phyloP scores from a whole-genome alignment of 2,888 invertebrate genomes.

The Drosophila peninsularis region DNA sequence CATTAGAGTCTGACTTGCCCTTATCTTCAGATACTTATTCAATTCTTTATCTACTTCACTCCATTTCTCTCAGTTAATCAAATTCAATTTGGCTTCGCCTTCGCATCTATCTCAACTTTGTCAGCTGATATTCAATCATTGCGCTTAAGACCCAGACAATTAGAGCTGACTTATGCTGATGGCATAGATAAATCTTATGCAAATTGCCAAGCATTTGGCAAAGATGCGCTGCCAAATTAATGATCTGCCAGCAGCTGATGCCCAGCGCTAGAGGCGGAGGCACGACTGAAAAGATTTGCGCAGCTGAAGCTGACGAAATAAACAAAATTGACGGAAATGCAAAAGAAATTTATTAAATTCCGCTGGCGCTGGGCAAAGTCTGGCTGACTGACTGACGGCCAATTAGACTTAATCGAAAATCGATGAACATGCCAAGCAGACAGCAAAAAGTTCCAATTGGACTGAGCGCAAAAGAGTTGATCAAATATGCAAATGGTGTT shows the following conservation, averaged over 20 bases:
- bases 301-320: slow-evolving; percentile 15
- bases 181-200: slow-evolving; percentile 26
- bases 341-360: slow-evolving; percentile 21
- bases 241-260: slow-evolving; percentile 47
- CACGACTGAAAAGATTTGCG: no score
- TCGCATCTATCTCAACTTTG: background rate
- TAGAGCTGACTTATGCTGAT: slow-evolving; percentile 12
- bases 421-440: slow-evolving; percentile 32
- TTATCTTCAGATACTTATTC: no score
- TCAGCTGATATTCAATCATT: slow-evolving; percentile 13
- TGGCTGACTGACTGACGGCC: slow-evolving; percentile 28
- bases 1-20: no score
- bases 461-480: slow-evolving; percentile 31
- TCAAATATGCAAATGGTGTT: slow-evolving; percentile 56
- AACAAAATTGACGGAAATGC: slow-evolving; percentile 2
- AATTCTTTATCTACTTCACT: background rate
- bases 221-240: slow-evolving; percentile 65
- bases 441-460: slow-evolving; percentile 31
- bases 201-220: slow-evolving; percentile 27
- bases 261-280: background rate
- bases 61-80: background rate
- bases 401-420: slow-evolving; percentile 66
- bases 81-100: background rate
- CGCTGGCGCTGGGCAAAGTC: slow-evolving; percentile 2
- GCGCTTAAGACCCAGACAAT: background rate